These are phyloP conservation scores for Drosophila kohkoa DNA, from an alignment of 1,140 invertebrate species.

Conservation along the genomic window DNA sequence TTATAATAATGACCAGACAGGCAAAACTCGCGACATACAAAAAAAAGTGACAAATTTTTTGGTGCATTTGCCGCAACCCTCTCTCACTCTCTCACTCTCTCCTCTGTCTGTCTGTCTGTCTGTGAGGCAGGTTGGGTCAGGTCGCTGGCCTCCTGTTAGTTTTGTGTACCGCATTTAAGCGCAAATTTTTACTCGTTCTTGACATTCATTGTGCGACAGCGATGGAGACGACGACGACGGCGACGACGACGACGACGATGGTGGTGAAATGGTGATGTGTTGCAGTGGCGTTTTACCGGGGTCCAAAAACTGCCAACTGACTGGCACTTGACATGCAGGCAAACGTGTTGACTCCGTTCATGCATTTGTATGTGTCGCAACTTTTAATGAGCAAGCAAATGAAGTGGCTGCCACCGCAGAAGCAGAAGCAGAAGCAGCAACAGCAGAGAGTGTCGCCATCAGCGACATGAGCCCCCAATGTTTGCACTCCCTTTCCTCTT, in stretches of 20 bases:
- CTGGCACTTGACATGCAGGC: conserved; percentile 78
- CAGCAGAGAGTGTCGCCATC: conserved; percentile 17
- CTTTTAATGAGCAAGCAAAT: conserved; percentile 73
- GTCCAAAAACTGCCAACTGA: conserved; percentile 31
- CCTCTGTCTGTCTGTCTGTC: not conserved
- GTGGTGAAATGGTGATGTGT: conserved; percentile 8
- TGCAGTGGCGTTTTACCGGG: conserved; percentile 3
- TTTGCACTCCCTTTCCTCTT: conserved; percentile 8
- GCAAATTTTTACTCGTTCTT: conserved; percentile 82
- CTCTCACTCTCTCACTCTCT: too few species aligned
- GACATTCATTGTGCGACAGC: conserved; percentile 68
- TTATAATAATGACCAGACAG: conserved; percentile 56
- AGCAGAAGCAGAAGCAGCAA: not conserved
- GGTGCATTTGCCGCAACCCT: conserved; percentile 27
- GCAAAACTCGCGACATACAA: not conserved
- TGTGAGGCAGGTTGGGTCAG: conserved; percentile 39
- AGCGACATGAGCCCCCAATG: conserved; percentile 49
- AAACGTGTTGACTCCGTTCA: conserved; percentile 68
- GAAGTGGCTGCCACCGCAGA: conserved; percentile 59
- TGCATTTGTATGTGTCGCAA: conserved; percentile 78
- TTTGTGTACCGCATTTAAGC: conserved; percentile 65
- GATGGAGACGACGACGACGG: not conserved
- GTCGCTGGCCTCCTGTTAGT: conserved; percentile 59
- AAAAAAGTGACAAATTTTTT: conserved; percentile 48
- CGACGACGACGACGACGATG: not conserved